phyloP scores from a whole-genome alignment of 2,797 vertebrate species.

The Tinamus major region DNA sequence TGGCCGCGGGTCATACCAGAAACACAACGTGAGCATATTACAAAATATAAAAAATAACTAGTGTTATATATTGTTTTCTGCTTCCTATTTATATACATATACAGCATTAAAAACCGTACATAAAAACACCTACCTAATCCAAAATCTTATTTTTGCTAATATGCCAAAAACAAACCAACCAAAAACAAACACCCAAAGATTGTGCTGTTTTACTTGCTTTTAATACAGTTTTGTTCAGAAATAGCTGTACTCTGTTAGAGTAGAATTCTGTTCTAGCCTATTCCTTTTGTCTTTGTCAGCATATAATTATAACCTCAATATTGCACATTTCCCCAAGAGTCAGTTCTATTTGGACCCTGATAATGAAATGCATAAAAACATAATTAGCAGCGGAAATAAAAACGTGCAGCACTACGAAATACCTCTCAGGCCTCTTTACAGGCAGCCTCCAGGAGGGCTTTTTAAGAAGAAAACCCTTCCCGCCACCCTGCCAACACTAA shows the following conservation, averaged over 20 bases:
- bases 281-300: constrained; percentile 57
- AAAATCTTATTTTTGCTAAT: constrained; percentile 48
- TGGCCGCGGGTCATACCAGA: constrained; percentile 22
- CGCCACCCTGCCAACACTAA: neutral
- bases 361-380: constrained; percentile 79
- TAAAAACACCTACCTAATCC: constrained; percentile 68
- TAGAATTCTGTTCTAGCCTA: constrained; percentile 59
- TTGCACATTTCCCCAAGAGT: constrained; percentile 76
- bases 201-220: constrained; percentile 68
- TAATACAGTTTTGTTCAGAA: constrained; percentile 71
- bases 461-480: constrained; percentile 33
- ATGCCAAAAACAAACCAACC: constrained; percentile 46
- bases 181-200: constrained; percentile 49
- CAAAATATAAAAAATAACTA: constrained; percentile 81
- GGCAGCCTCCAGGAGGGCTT: constrained; percentile 43
- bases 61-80: constrained; percentile 66
- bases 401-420: constrained; percentile 68
- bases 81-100: constrained; percentile 75
- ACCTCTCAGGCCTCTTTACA: constrained; percentile 37
- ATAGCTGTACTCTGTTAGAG: constrained; percentile 42
- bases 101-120: constrained; percentile 72
- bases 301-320: constrained; percentile 58
- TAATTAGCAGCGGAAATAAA: constrained; percentile 78
- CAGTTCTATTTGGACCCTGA: constrained; percentile 81
- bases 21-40: constrained; percentile 73